Evolutionary conservation across 2,113 vertebrate genomes (phyloP), one percentile per base, ranked within the genome.

Genomic region (Bujurquina vittata): DNA sequence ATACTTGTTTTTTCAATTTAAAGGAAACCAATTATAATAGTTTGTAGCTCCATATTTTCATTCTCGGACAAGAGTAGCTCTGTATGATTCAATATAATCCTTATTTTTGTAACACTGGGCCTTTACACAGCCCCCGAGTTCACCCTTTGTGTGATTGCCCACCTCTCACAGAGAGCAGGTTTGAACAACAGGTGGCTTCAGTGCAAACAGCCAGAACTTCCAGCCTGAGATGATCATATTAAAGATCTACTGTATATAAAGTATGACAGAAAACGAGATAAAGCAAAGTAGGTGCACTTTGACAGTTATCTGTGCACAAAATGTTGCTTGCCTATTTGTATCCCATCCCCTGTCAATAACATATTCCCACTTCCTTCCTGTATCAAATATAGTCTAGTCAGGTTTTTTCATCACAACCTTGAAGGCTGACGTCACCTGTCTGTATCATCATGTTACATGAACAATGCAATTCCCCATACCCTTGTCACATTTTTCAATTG

Each of bases 371-470:
- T 84, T 88, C 67, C 86, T 84, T 77, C 58, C 60, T 77, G 81
- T 86, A 88, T 89, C 85, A 88, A 88, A 91, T 91, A 78, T 80
- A 87, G 83, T 67, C 63, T 73, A 75, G 58, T 73, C 31, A 9
- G 79, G 74, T 2, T 52, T 75, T 54, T 83, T 84, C 76, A 35
- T 80, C 74, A 80, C 75, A 49, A 69, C 80, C 76, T 85, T 90
- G 82, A 84, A 79, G 54, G 65, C 80, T 86, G 46, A 31, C 61
- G 63, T 77, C 80, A 79, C 78, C 80, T 56, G 29, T 83, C 61
- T 57, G 33, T 56, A 14, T 89, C 80, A 80, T 92, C 80, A 23
- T 83, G 63, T 92, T 91, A 84, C 87, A 84, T 35, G 26, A 26
- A 60, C 84, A 29, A 40, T 81, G 79, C 83, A 84, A 78, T 88